Base-by-base conservation (phyloP, 35 echinoderm and acorn worm species). In the Hemicentrotus pulcherrimus region DNA sequence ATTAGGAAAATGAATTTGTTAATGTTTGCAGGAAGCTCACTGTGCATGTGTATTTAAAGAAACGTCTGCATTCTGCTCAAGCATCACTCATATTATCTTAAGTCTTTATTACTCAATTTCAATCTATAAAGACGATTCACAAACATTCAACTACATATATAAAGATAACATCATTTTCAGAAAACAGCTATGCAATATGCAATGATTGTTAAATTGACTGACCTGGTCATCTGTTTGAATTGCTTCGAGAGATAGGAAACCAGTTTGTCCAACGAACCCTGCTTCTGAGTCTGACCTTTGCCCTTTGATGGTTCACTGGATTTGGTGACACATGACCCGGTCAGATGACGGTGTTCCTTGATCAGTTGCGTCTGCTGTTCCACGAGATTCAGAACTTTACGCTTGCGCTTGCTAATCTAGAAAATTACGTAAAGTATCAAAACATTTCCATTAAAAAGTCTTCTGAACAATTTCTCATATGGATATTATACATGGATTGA, bases 201-300 rank as follows among this genome's bases (percentile, higher is more conserved):
- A 13, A 88, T 31, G 4, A 78, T 28, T 78, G 65, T 8, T 78
- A 78, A 55, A 55, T 28, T 8, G 28, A 78, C 65, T n/a, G 5
- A 90, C 88, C 88, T 90, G 32, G 4, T 90, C 88, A 90, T 90
- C 2, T 90, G 12, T 47, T 90, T 33, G 88, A 90, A 90, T 30
- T 90, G 88, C 88, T 90, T 90, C 13, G 88, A 90, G 88, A 90
- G 88, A 30, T 90, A 90, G 88, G 32, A 45, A 32, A 90, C 46
- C 32, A 90, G 88, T 90, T 90, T 90, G 19, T 90, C 88, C 88
- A 90, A 47, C 88, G 88, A 90, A 45, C 88, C 88, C 65, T 78
- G 65, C 65, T 78, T 78, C 32, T 90, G 32, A 32, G 88, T 32
- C 24, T 41, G 32, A 47, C 12, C 15, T 24, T 45, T 45, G 32